phyloP scores from a whole-genome alignment of 1,140 invertebrate genomes.

The Bilobella aurantiaca region DNA sequence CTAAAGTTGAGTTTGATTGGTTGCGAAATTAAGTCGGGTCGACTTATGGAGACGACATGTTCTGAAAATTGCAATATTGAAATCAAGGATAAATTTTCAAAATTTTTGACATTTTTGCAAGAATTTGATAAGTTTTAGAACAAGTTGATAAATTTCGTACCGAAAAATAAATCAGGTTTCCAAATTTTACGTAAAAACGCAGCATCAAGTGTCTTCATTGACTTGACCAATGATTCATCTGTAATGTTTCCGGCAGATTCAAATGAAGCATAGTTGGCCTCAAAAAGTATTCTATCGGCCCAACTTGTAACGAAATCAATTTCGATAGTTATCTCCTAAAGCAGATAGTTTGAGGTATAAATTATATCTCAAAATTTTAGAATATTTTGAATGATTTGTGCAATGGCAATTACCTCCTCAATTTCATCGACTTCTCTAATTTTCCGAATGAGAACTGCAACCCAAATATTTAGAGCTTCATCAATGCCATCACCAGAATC shows the following conservation, averaged over 20 bases:
- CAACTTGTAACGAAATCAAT: background rate
- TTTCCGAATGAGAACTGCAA: background rate
- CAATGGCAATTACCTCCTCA: background rate
- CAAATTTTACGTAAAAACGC: background rate
- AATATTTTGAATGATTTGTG: too few species aligned
- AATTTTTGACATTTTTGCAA: background rate
- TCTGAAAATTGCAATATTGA: background rate
- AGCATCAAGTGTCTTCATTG: background rate
- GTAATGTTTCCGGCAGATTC: background rate
- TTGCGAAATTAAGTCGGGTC: background rate
- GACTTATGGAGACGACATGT: background rate
- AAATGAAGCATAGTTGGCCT: background rate
- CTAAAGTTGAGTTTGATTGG: background rate
- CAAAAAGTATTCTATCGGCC: background rate
- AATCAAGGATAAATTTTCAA: background rate
- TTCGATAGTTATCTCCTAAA: background rate
- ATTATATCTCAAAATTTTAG: too few species aligned
- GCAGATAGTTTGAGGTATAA: too few species aligned
- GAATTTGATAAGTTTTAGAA: too few species aligned
- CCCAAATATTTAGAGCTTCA: background rate
- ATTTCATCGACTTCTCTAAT: background rate
- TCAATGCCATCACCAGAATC: background rate
- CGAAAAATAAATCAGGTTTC: background rate
- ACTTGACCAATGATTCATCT: background rate
- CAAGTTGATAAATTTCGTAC: too few species aligned